Evolutionary conservation across 2,797 vertebrate species (phyloP).

Genomic region (Pseudotriccus pelzelni): DNA sequence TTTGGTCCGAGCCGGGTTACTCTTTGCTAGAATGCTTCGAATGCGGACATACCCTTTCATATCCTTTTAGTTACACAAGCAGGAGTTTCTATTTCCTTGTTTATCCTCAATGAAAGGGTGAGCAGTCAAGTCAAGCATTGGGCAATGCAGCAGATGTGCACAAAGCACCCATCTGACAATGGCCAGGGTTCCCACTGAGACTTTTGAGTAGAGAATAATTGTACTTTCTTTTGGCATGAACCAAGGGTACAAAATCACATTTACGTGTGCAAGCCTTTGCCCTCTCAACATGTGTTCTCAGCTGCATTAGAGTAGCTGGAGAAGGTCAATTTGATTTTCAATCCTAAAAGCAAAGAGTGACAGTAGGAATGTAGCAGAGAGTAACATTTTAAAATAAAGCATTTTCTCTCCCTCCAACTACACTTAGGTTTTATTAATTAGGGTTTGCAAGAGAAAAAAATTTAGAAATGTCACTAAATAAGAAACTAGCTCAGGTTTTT

Average conservation of each 20-base stretch:
- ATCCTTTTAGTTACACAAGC: constrained; percentile 68
- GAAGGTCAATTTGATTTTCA: constrained; percentile 28
- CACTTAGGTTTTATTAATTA: background rate
- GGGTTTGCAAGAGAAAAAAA: background rate
- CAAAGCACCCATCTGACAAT: constrained; percentile 72
- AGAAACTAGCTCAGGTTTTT: background rate
- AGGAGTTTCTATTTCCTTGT: constrained; percentile 63
- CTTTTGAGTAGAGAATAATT: constrained; percentile 64
- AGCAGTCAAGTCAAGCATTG: constrained; percentile 71
- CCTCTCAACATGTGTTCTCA: constrained; percentile 49
- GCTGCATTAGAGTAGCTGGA: background rate
- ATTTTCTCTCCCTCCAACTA: background rate
- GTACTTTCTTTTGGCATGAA: constrained; percentile 64
- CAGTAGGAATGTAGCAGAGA: background rate
- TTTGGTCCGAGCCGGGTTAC: background rate
- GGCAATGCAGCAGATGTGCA: constrained; percentile 70
- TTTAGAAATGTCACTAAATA: background rate
- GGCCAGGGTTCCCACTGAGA: constrained; percentile 67
- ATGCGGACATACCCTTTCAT: background rate
- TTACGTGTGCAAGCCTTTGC: constrained; percentile 66
- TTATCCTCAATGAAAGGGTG: constrained; percentile 64
- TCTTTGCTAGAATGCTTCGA: background rate
- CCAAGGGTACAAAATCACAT: constrained; percentile 65
- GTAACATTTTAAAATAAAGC: background rate
- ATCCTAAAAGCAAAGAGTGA: background rate